A percentile compares a stretch with the other conserved stretches of the same genome.
phyloP scores from a whole-genome alignment of 2,113 vertebrate species.

The Neogobius melanostomus region DNA sequence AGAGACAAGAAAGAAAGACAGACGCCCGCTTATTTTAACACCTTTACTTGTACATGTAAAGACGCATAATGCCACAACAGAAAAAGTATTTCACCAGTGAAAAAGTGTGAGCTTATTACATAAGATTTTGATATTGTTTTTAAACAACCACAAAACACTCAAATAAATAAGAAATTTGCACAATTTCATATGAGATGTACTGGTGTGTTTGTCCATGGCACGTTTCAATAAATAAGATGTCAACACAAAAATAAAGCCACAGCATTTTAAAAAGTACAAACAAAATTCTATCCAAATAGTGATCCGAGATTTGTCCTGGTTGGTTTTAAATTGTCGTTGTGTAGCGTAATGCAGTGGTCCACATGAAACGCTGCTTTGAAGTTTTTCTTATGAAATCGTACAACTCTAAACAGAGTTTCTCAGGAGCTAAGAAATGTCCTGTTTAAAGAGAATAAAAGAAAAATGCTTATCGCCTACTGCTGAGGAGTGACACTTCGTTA shows the following conservation, averaged over 20 bases:
- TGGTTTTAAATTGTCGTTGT: not conserved
- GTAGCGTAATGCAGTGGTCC: constrained; percentile 53
- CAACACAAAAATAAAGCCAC: constrained; percentile 13
- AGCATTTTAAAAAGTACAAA: constrained; percentile 9
- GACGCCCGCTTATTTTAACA: constrained; percentile 41
- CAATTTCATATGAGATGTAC: constrained; percentile 17
- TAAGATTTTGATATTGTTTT: not conserved
- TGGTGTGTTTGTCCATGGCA: not conserved
- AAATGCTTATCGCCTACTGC: constrained; percentile 49
- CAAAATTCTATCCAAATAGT: not conserved
- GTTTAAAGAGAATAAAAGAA: constrained; percentile 72
- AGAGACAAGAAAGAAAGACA: constrained; percentile 49
- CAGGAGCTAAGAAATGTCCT: constrained; percentile 75
- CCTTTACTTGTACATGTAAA: constrained; percentile 77
- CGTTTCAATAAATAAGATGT: constrained; percentile 63
- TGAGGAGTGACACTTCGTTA: constrained; percentile 5
- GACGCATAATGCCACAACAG: constrained; percentile 34
- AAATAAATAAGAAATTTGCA: constrained; percentile 68
- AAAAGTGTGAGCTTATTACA: constrained; percentile 40
- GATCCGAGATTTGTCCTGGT: constrained; percentile 19
- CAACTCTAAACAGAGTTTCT: constrained; percentile 63
- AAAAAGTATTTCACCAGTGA: constrained; percentile 76
- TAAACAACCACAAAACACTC: constrained; percentile 29
- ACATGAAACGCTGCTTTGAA: constrained; percentile 60
- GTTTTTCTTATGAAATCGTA: constrained; percentile 52